Percentiles rank a stretch among this genome's conserved stretches.
phyloP scores from a whole-genome alignment of 1,140 invertebrate species.

The Papilio glaucus region DNA sequence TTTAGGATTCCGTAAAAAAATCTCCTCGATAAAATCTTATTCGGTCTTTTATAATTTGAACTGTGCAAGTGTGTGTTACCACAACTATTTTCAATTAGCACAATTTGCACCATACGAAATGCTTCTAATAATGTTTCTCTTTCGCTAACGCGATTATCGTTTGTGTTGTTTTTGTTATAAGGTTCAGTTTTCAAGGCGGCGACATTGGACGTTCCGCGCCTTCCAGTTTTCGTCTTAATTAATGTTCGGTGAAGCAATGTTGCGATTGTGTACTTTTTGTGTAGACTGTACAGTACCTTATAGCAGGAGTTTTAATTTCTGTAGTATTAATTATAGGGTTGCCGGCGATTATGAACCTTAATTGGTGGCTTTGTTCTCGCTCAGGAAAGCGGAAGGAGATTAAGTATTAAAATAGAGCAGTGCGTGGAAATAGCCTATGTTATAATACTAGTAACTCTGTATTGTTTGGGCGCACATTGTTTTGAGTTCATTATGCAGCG shows the following conservation, averaged over 20 bases:
- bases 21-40: not conserved
- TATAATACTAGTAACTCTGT: slow-evolving; percentile 36
- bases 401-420: slow-evolving; percentile 53
- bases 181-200: slow-evolving; percentile 46
- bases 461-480: slow-evolving; percentile 37
- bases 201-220: slow-evolving; percentile 52
- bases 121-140: slow-evolving; percentile 24
- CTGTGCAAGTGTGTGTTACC: slow-evolving; percentile 15
- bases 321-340: slow-evolving; percentile 72
- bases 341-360: slow-evolving; percentile 67
- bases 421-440: slow-evolving; percentile 37
- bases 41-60: slow-evolving; percentile 1
- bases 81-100: slow-evolving; percentile 24
- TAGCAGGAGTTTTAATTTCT: slow-evolving; percentile 71
- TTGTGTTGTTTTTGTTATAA: slow-evolving; percentile 41
- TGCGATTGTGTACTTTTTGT: slow-evolving; percentile 70
- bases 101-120: slow-evolving; percentile 21
- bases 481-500: slow-evolving; percentile 34
- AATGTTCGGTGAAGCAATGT: slow-evolving; percentile 70
- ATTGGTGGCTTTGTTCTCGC: slow-evolving; percentile 67
- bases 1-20: not conserved
- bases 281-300: slow-evolving; percentile 59
- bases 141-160: not conserved
- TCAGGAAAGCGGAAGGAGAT: slow-evolving; percentile 54
- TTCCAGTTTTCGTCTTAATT: slow-evolving; percentile 66